Evolutionary conservation across 2,888 invertebrate species (phyloP).

Genomic region (Parnassius orleans): DNA sequence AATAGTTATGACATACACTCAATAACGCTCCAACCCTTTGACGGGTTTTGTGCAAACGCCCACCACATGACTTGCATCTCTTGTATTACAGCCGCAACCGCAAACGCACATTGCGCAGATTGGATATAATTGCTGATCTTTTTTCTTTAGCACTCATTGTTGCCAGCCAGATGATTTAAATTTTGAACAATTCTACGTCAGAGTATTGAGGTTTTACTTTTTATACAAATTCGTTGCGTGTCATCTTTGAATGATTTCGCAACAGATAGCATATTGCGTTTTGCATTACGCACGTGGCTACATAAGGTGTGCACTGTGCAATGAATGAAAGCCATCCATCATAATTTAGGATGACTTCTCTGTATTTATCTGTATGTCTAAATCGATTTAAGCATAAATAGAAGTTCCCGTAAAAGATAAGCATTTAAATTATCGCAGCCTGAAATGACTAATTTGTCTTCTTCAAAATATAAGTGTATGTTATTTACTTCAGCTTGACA

Average conservation of each 20-base stretch:
- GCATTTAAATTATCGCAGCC: too few relatives aligned
- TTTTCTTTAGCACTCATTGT: conserved; percentile 35
- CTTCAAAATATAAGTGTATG: too few relatives aligned
- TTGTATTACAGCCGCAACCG: conserved; percentile 53
- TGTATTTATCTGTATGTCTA: neutral
- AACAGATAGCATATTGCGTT: conserved; percentile 31
- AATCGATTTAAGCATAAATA: too few relatives aligned
- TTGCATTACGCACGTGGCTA: conserved; percentile 18
- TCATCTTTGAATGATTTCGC: conserved; percentile 45
- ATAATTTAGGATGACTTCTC: conserved; percentile 17
- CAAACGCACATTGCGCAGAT: conserved; percentile 64
- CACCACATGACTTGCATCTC: conserved; percentile 59
- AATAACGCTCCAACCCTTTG: conserved; percentile 44
- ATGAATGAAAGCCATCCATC: conserved; percentile 23
- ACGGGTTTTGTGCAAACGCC: conserved; percentile 54
- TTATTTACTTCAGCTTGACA: too few relatives aligned
- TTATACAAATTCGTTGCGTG: conserved; percentile 33
- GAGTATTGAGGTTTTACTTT: conserved; percentile 28
- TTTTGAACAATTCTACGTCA: conserved; percentile 32
- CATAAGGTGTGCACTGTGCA: conserved; percentile 20
- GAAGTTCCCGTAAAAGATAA: too few relatives aligned
- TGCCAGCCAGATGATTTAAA: conserved; percentile 47
- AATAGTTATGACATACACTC: conserved; percentile 33
- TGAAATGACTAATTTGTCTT: too few relatives aligned
- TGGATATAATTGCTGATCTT: conserved; percentile 45